These are phyloP conservation scores for Podarcis siculus DNA, from an alignment of 2,797 vertebrate genomes.

Conservation along the genomic window DNA sequence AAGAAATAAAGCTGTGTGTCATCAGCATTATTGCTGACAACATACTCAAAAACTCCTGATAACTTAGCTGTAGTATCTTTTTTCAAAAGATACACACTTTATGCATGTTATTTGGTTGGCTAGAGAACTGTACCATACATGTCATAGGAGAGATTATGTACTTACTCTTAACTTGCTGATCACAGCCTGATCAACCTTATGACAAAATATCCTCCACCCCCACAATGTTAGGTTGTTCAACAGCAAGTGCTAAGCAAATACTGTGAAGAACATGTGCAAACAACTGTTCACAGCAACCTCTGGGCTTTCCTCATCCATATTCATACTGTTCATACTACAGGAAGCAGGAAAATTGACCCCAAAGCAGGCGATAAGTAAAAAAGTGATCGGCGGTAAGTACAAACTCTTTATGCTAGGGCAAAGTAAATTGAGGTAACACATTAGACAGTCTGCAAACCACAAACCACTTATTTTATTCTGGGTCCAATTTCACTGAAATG, in stretches of 20 bases:
- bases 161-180: neutral
- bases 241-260: neutral
- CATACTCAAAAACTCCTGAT: no score
- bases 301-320: neutral
- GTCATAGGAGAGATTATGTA: no score
- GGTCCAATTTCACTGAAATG: neutral
- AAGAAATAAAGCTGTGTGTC: no score
- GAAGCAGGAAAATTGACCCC: neutral
- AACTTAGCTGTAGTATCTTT: no score
- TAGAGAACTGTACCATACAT: no score
- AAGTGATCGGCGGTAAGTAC: neutral
- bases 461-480: neutral
- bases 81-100: no score
- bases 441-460: neutral
- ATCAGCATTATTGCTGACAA: no score
- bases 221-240: neutral
- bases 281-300: neutral
- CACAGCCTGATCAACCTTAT: neutral
- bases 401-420: neutral
- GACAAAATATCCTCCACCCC: no score
- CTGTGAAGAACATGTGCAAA: constrained; percentile 10
- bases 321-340: neutral
- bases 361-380: neutral
- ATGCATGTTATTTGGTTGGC: no score
- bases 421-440: neutral